These are phyloP conservation scores for Pseudonaja textilis DNA, from an alignment of 2,113 vertebrate species.

Conservation along the genomic window DNA sequence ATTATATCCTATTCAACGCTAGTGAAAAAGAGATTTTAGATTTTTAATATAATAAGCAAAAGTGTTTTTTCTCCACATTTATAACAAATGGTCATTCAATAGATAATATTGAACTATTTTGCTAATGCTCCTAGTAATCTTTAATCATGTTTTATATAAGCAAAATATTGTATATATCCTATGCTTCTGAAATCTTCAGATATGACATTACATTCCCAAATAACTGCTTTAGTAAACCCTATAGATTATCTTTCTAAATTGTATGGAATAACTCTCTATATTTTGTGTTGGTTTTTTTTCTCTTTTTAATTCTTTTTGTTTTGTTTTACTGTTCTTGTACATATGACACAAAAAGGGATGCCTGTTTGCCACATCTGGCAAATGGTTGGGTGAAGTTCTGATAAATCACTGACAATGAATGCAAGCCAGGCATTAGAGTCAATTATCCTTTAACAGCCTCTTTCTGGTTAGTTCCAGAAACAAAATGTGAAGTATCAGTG, in stretches of 20 bases:
- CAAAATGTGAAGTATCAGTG: background rate
- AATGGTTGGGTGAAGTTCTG: background rate
- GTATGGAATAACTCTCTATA: background rate
- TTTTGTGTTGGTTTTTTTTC: background rate
- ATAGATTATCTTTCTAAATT: background rate
- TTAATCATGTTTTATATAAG: background rate
- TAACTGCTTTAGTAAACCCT: background rate
- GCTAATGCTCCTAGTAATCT: background rate
- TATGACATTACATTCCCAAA: background rate
- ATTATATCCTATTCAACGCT: background rate
- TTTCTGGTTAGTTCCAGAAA: background rate
- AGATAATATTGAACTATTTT: background rate
- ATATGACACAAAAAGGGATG: background rate
- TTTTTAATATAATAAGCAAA: background rate
- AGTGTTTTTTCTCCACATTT: background rate
- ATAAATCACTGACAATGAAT: background rate
- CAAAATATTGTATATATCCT: background rate
- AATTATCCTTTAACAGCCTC: background rate
- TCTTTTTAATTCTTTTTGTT: background rate
- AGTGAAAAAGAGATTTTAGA: background rate
- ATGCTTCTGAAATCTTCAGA: background rate
- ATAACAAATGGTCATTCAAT: background rate
- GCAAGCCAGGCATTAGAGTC: background rate
- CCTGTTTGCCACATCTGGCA: background rate
- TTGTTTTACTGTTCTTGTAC: background rate